Percentiles rank a stretch among this genome's conserved stretches.
These are phyloP conservation scores for Limnephilus auricula DNA, from an alignment of 2,888 invertebrate species.

Conservation along the genomic window DNA sequence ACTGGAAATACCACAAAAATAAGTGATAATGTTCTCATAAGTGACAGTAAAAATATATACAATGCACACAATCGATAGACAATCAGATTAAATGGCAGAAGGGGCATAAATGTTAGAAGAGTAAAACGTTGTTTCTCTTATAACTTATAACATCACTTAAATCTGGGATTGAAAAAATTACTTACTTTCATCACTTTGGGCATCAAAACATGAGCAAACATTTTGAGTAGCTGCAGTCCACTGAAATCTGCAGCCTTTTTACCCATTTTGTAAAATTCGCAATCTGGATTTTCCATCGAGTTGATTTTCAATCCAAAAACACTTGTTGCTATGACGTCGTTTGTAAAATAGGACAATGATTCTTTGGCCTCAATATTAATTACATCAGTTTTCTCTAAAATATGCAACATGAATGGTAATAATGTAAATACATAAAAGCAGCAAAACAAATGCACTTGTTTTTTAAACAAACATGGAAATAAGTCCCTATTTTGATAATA, in stretches of 20 bases:
- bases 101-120: neutral
- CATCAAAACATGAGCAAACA: slow-evolving; percentile 11
- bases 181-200: slow-evolving; percentile 45
- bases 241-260: slow-evolving; percentile 46
- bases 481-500: neutral
- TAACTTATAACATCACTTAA: neutral
- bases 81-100: too few species aligned
- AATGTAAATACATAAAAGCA: neutral
- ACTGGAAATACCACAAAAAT: neutral
- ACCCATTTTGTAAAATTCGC: slow-evolving; percentile 69
- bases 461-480: neutral
- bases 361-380: slow-evolving; percentile 61
- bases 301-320: slow-evolving; percentile 69
- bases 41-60: too few species aligned
- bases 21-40: neutral
- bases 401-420: neutral
- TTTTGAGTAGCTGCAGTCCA: slow-evolving; percentile 35
- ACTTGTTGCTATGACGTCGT: slow-evolving; percentile 69
- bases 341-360: slow-evolving; percentile 67
- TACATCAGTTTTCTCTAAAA: neutral
- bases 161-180: neutral
- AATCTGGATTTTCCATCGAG: slow-evolving; percentile 68
- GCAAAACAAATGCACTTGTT: neutral
- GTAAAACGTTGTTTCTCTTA: neutral
- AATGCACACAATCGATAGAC: too few species aligned